phyloP scores from a whole-genome alignment of 2,888 invertebrate genomes.

The Cheiracanthium punctorium region DNA sequence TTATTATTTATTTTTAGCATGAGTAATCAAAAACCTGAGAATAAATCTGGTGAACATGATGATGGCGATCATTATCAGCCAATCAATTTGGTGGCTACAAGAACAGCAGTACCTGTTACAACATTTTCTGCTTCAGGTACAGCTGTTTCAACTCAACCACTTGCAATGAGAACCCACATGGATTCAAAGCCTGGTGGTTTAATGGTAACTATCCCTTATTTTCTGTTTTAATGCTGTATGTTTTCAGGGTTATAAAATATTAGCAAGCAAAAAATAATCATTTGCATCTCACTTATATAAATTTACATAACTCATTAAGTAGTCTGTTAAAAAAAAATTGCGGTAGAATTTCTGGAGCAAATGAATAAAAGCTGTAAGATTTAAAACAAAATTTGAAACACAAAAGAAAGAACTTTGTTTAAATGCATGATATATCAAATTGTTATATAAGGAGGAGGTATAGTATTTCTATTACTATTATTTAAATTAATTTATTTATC shows the following conservation, averaged over 20 bases:
- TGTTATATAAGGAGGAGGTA: too few relatives aligned
- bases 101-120: constrained; percentile 46
- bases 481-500: background rate
- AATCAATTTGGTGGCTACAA: constrained; percentile 62
- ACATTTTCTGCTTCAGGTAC: constrained; percentile 35
- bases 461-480: background rate
- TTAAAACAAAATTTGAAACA: too few relatives aligned
- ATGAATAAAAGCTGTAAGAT: too few relatives aligned
- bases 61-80: constrained; percentile 64
- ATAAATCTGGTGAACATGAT: constrained; percentile 46
- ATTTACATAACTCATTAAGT: too few relatives aligned
- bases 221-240: too few relatives aligned
- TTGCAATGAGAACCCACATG: constrained; percentile 54
- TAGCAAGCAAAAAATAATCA: too few relatives aligned
- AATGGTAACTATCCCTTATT: constrained; percentile 60
- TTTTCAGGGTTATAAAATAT: too few relatives aligned
- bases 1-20: constrained; percentile 28
- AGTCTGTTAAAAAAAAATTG: too few relatives aligned
- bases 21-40: constrained; percentile 62
- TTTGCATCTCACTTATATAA: too few relatives aligned
- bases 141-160: constrained; percentile 40
- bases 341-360: too few relatives aligned
- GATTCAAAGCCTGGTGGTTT: constrained; percentile 40
- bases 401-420: too few relatives aligned
- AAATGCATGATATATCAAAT: too few relatives aligned